A percentile compares a stretch with the other conserved stretches of the same genome.
Conservation (phyloP, 2,113 vertebrate species). For the Gymnocephalus cernua region DNA sequence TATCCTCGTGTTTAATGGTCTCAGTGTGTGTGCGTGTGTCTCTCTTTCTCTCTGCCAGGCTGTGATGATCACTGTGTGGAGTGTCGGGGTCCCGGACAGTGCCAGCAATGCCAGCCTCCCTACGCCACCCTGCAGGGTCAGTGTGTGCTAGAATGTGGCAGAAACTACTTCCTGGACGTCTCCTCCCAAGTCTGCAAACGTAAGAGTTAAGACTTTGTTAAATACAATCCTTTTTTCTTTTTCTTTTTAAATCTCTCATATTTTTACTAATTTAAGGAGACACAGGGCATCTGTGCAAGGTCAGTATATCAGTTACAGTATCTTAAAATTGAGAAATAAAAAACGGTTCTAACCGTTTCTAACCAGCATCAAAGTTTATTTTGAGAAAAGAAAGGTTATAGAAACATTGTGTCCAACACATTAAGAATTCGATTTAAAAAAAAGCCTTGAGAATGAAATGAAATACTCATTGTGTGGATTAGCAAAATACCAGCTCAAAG, state of each 20-base stretch:
- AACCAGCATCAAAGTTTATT: not conserved
- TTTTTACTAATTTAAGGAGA: not conserved
- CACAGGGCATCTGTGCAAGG: not conserved
- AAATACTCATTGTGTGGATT: not conserved
- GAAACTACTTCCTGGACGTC: conserved; percentile 78
- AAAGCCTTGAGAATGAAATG: not conserved
- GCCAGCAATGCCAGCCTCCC: conserved; percentile 84
- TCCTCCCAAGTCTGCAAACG: conserved; percentile 81
- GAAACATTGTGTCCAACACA: not conserved
- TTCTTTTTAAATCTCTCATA: not conserved
- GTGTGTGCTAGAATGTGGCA: conserved; percentile 87
- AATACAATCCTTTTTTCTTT: not conserved
- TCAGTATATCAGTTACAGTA: not conserved
- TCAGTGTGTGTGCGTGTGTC: not conserved
- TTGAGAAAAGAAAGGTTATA: not conserved
- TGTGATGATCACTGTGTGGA: conserved; percentile 88
- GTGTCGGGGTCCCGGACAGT: conserved; percentile 84
- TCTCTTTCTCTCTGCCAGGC: conserved; percentile 76
- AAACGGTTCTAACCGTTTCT: not conserved
- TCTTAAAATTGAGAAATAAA: not conserved
- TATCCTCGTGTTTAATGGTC: too few species aligned
- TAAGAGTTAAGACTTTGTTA: conserved; percentile 81
- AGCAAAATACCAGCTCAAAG: not conserved
- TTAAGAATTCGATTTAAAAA: not conserved
- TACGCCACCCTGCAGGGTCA: conserved; percentile 81